phyloP scores from a whole-genome alignment of 1,140 invertebrate species.

The Listronotus oregonensis region DNA sequence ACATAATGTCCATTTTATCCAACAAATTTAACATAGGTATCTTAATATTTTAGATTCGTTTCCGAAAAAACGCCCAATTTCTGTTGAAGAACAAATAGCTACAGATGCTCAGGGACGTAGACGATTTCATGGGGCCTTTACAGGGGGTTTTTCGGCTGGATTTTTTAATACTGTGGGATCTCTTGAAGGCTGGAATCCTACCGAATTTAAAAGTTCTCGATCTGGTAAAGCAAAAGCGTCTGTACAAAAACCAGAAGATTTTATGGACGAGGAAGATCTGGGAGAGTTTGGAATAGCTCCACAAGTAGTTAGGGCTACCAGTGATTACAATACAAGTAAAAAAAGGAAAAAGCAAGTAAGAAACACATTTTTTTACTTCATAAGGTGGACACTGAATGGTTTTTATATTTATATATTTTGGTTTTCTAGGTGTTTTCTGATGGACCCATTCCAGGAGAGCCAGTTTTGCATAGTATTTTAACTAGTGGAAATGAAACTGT shows the following conservation, averaged over 20 bases:
- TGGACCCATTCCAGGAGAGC: conserved; percentile 77
- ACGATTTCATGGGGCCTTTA: conserved; percentile 98
- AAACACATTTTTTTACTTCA: not conserved
- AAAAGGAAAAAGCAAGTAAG: conserved; percentile 59
- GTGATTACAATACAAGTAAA: conserved; percentile 67
- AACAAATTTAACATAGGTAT: conserved; percentile 24
- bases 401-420: not conserved
- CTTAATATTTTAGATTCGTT: conserved; percentile 67
- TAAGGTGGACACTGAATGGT: too few relatives aligned
- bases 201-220: conserved; percentile 89
- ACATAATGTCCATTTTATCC: conserved; percentile 2
- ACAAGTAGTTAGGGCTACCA: conserved; percentile 75
- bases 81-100: conserved; percentile 89
- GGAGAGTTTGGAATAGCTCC: conserved; percentile 95
- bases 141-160: conserved; percentile 97
- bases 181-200: conserved; percentile 93
- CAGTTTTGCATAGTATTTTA: conserved; percentile 80
- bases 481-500: conserved; percentile 83
- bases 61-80: conserved; percentile 78
- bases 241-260: conserved; percentile 82
- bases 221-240: conserved; percentile 64
- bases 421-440: conserved; percentile 54
- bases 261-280: conserved; percentile 98
- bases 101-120: conserved; percentile 87
- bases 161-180: conserved; percentile 97